Evolutionary conservation across 35 echinoderm and acorn worm genomes (phyloP).

Genomic region (Diadema setosum): DNA sequence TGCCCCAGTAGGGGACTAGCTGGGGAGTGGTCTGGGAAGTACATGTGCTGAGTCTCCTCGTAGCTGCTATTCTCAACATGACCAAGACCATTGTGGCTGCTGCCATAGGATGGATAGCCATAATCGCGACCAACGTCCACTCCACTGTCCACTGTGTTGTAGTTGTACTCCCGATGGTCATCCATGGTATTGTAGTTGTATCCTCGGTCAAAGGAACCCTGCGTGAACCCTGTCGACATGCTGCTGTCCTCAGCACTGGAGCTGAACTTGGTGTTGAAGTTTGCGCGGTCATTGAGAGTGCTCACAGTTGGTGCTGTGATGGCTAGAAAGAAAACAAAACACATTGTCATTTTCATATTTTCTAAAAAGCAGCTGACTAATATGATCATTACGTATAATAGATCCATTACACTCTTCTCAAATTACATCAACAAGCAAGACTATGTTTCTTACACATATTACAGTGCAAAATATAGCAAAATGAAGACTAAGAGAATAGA

Average conservation of each 20-base stretch:
- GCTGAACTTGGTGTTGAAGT: neutral
- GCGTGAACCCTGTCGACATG: neutral
- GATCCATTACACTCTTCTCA: no score
- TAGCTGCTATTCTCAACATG: neutral
- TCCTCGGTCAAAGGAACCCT: neutral
- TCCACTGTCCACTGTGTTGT: constrained; percentile 10
- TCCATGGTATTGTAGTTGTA: constrained; percentile 5
- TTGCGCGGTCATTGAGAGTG: neutral
- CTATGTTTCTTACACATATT: no score
- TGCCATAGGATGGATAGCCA: neutral
- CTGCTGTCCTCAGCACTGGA: neutral
- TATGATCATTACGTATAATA: no score
- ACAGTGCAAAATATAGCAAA: no score
- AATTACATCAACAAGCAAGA: no score
- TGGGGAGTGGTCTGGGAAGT: neutral
- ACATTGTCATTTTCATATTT: no score
- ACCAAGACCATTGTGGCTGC: neutral
- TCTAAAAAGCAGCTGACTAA: no score
- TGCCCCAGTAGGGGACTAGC: neutral
- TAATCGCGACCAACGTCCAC: neutral
- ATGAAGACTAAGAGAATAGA: no score
- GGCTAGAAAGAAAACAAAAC: neutral
- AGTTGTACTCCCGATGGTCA: neutral
- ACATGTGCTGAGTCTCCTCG: neutral
- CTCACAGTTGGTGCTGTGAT: constrained; percentile 10